Evolutionary conservation across 2,113 vertebrate genomes (phyloP).

Genomic region (Notechis scutatus): DNA sequence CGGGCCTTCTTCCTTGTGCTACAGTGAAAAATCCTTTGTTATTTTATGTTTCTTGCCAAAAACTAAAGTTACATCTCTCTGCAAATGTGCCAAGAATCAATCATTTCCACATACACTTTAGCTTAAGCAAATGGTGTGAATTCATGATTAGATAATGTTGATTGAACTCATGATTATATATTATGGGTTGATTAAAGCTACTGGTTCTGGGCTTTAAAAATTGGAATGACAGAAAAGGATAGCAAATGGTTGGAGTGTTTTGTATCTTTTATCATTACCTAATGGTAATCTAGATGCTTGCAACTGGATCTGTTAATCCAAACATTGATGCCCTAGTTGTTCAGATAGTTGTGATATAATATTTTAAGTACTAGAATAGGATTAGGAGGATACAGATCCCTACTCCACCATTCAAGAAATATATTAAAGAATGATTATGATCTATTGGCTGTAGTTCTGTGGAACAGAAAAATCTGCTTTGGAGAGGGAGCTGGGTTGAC

Average conservation of each 20-base stretch:
- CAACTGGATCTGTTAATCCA: neutral
- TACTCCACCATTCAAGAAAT: neutral
- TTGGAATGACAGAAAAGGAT: neutral
- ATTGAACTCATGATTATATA: neutral
- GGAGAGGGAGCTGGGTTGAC: neutral
- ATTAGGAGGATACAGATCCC: neutral
- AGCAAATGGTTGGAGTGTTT: neutral
- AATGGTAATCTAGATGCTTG: neutral
- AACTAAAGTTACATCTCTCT: neutral
- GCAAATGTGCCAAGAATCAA: neutral
- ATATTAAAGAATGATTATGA: neutral
- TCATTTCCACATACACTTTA: neutral
- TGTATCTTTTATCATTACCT: neutral
- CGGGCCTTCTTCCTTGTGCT: neutral
- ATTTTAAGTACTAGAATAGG: neutral
- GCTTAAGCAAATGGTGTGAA: neutral
- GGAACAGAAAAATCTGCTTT: neutral
- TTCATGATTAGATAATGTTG: neutral
- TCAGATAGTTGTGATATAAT: neutral
- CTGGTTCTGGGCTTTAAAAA: neutral
- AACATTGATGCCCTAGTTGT: neutral
- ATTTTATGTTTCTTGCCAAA: neutral
- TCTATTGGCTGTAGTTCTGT: neutral
- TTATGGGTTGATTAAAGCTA: neutral
- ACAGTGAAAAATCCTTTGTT: neutral